Evolutionary conservation across 64 coral and sea anemone species (phyloP).

Genomic region (Montipora cactus): DNA sequence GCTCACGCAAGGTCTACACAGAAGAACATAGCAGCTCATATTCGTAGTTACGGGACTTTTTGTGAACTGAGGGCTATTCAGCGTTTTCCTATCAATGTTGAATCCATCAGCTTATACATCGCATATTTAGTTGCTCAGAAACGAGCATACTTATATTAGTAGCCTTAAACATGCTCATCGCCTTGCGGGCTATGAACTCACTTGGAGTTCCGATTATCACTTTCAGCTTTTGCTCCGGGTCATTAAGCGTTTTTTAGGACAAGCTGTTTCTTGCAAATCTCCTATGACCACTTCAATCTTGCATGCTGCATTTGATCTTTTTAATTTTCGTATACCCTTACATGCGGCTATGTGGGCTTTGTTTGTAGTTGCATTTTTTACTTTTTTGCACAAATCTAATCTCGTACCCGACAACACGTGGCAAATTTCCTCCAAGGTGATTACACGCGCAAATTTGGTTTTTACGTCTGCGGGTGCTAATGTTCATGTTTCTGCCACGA

Average conservation of each 20-base stretch:
- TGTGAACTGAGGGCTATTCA: not conserved
- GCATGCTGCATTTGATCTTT: too few relatives aligned
- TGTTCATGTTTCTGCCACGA: too few relatives aligned
- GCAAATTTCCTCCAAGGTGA: too few relatives aligned
- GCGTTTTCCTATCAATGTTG: not conserved
- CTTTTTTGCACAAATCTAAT: too few relatives aligned
- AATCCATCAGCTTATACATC: not conserved
- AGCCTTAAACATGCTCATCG: conserved; percentile 12
- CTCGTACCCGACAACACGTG: too few relatives aligned
- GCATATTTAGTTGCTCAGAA: not conserved
- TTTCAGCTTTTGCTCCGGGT: not conserved
- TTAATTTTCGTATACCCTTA: too few relatives aligned
- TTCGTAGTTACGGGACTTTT: conserved; percentile 8
- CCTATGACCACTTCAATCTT: too few relatives aligned
- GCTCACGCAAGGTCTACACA: conserved; percentile 10
- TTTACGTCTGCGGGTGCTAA: too few relatives aligned
- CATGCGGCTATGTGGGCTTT: not conserved
- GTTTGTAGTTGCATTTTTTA: too few relatives aligned
- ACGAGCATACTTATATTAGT: not conserved
- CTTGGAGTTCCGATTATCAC: conserved; percentile 20
- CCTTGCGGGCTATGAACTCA: not conserved
- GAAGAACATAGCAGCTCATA: conserved; percentile 30
- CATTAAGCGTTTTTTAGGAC: too few relatives aligned
- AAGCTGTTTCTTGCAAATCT: too few relatives aligned
- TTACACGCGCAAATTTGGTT: too few relatives aligned